Evolutionary conservation across 2,797 vertebrate species (phyloP).

Genomic region (Amazona ochrocephala): DNA sequence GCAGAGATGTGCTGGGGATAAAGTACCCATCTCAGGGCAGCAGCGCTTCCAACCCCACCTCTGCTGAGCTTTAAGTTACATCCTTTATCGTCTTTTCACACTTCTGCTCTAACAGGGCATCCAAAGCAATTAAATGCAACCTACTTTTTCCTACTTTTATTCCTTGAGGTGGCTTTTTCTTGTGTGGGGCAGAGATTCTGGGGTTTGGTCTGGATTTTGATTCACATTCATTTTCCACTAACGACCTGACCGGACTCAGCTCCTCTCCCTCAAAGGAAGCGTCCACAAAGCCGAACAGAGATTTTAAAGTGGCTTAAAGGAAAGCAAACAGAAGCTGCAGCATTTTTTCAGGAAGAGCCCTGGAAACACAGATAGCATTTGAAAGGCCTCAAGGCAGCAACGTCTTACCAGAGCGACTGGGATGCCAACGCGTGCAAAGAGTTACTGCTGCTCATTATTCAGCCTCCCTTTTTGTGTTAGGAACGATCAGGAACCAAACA

Average conservation of each 20-base stretch:
- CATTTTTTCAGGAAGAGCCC: neutral
- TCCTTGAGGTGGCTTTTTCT: conserved; percentile 30
- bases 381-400: neutral
- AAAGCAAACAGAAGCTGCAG: conserved; percentile 45
- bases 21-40: neutral
- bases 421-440: neutral
- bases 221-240: neutral
- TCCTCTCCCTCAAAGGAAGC: neutral
- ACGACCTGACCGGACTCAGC: neutral
- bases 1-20: conserved; percentile 39
- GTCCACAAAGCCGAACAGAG: neutral
- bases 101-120: neutral
- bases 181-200: neutral
- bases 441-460: neutral
- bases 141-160: conserved; percentile 1
- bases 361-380: neutral
- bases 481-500: neutral
- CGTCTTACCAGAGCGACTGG: neutral
- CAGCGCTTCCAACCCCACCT: neutral
- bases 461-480: neutral
- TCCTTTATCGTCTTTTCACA: neutral
- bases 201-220: neutral
- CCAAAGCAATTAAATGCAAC: conserved; percentile 56
- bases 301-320: neutral
- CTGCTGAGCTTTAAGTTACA: conserved; percentile 30